These are phyloP conservation scores for Hippocampus guttulatus DNA, from an alignment of 2,113 vertebrate genomes.

Conservation along the genomic window DNA sequence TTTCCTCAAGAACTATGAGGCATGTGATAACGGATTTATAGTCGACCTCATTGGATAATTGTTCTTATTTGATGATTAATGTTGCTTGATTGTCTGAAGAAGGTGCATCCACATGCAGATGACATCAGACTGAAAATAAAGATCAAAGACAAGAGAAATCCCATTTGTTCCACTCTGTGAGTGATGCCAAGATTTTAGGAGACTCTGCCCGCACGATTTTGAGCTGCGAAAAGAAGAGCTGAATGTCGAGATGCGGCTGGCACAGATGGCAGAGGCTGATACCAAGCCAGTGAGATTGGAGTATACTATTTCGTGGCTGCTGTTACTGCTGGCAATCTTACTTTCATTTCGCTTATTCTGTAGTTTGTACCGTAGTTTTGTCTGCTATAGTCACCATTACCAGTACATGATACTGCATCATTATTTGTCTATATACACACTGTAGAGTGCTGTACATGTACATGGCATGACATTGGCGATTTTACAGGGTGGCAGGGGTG, in stretches of 20 bases:
- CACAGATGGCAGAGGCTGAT: slow-evolving; percentile 56
- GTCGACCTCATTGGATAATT: slow-evolving; percentile 59
- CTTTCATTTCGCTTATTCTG: background rate
- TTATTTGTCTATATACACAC: too few relatives aligned
- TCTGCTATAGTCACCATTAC: too few relatives aligned
- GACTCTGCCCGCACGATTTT: slow-evolving; percentile 54
- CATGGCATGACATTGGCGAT: too few relatives aligned
- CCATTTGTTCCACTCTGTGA: slow-evolving; percentile 67
- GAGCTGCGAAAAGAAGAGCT: slow-evolving; percentile 41
- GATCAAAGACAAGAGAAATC: slow-evolving; percentile 74
- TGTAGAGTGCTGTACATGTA: too few relatives aligned
- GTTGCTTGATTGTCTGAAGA: slow-evolving; percentile 54
- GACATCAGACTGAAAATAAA: slow-evolving; percentile 69
- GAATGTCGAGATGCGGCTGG: slow-evolving; percentile 47
- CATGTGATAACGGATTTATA: slow-evolving; percentile 33
- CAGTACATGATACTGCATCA: too few relatives aligned
- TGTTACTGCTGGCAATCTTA: slow-evolving; percentile 10
- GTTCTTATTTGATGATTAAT: slow-evolving; percentile 69
- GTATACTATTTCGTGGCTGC: slow-evolving; percentile 19
- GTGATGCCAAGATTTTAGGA: slow-evolving; percentile 59
- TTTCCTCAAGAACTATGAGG: slow-evolving; percentile 22
- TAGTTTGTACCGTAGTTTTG: too few relatives aligned
- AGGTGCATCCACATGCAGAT: slow-evolving; percentile 60
- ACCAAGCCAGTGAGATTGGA: slow-evolving; percentile 48
- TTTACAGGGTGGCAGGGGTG: too few relatives aligned